A percentile compares a stretch with the other conserved stretches of the same genome.
Conservation (phyloP, 1,140 invertebrate genomes). For the Contarinia nasturtii region DNA sequence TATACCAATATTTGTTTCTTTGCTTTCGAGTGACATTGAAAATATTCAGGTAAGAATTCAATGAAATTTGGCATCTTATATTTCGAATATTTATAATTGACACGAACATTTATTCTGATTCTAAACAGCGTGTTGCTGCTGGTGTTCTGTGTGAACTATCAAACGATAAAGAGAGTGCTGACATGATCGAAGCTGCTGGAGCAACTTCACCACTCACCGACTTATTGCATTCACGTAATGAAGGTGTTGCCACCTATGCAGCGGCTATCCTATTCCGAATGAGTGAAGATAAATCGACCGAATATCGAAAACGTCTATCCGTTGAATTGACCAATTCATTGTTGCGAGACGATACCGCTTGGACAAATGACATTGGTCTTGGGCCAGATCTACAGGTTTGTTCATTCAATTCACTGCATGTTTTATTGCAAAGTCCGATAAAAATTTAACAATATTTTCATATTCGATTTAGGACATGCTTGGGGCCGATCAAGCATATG, state of each 20-base stretch:
- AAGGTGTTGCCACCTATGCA: slow-evolving; percentile 81
- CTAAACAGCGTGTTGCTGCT: slow-evolving; percentile 63
- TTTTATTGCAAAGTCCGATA: no score
- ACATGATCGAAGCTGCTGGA: slow-evolving; percentile 92
- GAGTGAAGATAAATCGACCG: slow-evolving; percentile 95
- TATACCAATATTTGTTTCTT: slow-evolving; percentile 88
- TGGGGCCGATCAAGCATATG: slow-evolving; percentile 78
- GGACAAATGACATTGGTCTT: slow-evolving; percentile 66
- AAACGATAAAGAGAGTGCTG: slow-evolving; percentile 89
- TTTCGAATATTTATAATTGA: background rate
- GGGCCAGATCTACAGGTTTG: slow-evolving; percentile 71
- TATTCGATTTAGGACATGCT: slow-evolving; percentile 93
- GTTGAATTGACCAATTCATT: slow-evolving; percentile 90
- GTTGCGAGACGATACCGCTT: slow-evolving; percentile 70
- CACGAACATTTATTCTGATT: background rate
- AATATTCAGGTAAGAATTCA: slow-evolving; percentile 59
- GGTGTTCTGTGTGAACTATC: slow-evolving; percentile 92
- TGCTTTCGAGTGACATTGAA: slow-evolving; percentile 90
- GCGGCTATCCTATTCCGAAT: slow-evolving; percentile 93
- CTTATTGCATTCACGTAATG: slow-evolving; percentile 69
- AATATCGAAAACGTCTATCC: slow-evolving; percentile 91
- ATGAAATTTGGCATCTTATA: background rate
- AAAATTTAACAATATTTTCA: no score
- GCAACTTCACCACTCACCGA: slow-evolving; percentile 91
- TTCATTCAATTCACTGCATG: no score